Evolutionary conservation across 2,888 invertebrate genomes (phyloP), one percentile per base, ranked within the genome.

Genomic region (Loripinus fragilis): DNA sequence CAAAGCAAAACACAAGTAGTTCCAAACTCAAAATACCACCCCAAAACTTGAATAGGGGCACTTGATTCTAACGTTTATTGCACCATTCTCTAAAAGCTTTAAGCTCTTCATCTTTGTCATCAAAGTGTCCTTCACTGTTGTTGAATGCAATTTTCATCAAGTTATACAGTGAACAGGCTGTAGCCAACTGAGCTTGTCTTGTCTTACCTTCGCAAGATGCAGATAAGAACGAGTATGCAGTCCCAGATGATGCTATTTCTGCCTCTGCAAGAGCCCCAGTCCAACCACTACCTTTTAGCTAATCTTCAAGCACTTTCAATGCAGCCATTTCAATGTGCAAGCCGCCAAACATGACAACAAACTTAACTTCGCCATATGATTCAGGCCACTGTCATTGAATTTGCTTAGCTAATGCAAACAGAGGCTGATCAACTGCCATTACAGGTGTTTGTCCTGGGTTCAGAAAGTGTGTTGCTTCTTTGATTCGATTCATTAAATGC

Each of bases 221-320:
- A 35, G 65, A 70, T 45, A 80, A 23, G 33, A 78, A 74, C 0
- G 77, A 81, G 23, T 88, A 81, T 12, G 85, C 86, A 45, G 73
- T 78, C 0, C 88, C 89, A 65, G 81, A 35, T n/a, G 83, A 60
- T 17, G 87, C 80, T 52, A 89, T 80, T 8, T 64, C 80, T 20
- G 89, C 87, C 38, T 82, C 42, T 8, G 42, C 8, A 42, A 42
- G 42, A 42, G 42, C 42, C 42, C 42, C 42, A 12, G 42, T 17
- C 42, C 42, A 42, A 17, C 42, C 42, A 42, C 42, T 42, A 17
- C 42, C 42, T 42, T 42, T 42, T 8, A 42, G 42, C 42, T 12
- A 42, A 42, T 42, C 42, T 42, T 17, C 42, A 42, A 42, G 42
- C 17, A 42, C 42, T 42, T 42, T 42, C 17, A 42, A 42, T 42